A percentile compares a stretch with the other conserved stretches of the same genome.
Evolutionary conservation across 2,797 vertebrate genomes (phyloP).

Genomic region (Lutjanus campechanus): DNA sequence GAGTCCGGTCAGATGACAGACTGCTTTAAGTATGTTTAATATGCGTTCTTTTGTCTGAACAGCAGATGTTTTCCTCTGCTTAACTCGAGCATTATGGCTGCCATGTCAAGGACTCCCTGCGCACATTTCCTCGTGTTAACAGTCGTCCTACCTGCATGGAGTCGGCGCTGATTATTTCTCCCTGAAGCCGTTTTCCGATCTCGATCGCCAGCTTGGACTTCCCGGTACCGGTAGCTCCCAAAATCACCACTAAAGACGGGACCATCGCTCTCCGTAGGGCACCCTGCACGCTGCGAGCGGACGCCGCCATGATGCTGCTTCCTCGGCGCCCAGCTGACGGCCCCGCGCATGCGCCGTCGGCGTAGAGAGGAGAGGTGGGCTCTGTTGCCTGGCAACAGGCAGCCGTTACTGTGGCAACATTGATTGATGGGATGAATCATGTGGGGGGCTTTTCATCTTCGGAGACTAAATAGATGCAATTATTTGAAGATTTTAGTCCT

Average conservation of each 20-base stretch:
- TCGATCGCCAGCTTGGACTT: slow-evolving; percentile 94
- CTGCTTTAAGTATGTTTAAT: not conserved
- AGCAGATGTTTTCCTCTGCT: not conserved
- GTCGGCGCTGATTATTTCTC: slow-evolving; percentile 95
- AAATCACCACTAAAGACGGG: slow-evolving; percentile 91
- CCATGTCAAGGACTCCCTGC: slow-evolving; percentile 45
- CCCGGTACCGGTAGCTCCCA: slow-evolving; percentile 94
- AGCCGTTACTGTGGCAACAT: slow-evolving; percentile 66
- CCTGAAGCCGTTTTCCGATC: slow-evolving; percentile 89
- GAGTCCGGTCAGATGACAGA: fast-evolving
- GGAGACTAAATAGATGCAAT: not conserved
- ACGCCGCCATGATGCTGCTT: slow-evolving; percentile 84
- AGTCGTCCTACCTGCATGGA: slow-evolving; percentile 93
- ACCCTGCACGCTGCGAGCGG: slow-evolving; percentile 72
- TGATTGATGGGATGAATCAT: slow-evolving; percentile 47
- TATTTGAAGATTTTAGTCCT: not conserved
- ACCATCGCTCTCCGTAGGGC: slow-evolving; percentile 63
- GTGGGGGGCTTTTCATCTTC: slow-evolving; percentile 1
- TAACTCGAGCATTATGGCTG: slow-evolving; percentile 31
- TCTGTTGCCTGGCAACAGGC: slow-evolving; percentile 77
- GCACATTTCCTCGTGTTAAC: not conserved
- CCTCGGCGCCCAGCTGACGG: slow-evolving; percentile 65
- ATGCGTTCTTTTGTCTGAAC: fast-evolving
- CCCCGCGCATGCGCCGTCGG: slow-evolving; percentile 71
- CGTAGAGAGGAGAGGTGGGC: slow-evolving; percentile 9